phyloP scores from a whole-genome alignment of 1,140 invertebrate species.

The Macrotrachela quadricornifera region DNA sequence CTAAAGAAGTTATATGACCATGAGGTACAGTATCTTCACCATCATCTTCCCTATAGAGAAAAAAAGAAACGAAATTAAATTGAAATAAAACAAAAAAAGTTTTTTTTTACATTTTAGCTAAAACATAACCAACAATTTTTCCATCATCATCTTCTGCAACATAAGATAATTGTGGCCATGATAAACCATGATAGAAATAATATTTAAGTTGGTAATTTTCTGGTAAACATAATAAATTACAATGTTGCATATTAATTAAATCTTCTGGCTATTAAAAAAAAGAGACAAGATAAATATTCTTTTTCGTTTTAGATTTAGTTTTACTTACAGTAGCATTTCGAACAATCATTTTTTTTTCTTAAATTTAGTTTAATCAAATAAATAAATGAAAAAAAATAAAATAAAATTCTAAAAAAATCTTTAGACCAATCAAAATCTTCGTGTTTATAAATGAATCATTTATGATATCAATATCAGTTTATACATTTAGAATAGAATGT shows the following conservation, averaged over 20 bases:
- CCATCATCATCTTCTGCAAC: constrained; percentile 96
- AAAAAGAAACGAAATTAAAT: not conserved
- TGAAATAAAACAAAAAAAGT: not conserved
- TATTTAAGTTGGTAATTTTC: constrained; percentile 99
- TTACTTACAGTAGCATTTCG: too few relatives aligned
- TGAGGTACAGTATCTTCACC: constrained; percentile 85
- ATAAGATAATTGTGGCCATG: constrained; percentile 95
- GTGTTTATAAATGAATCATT: too few relatives aligned
- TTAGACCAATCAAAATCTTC: too few relatives aligned
- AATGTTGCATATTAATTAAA: constrained; percentile 97
- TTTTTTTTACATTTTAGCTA: constrained; percentile 68
- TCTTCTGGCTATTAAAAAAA: constrained; percentile 34
- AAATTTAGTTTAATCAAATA: too few relatives aligned
- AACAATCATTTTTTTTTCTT: too few relatives aligned
- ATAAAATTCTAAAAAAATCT: too few relatives aligned
- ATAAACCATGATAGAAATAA: constrained; percentile 93
- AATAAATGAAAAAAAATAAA: too few relatives aligned
- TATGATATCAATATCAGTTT: too few relatives aligned
- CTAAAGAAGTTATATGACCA: constrained; percentile 93
- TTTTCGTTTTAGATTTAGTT: too few relatives aligned
- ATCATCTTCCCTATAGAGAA: constrained; percentile 47
- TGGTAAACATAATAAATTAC: constrained; percentile 87
- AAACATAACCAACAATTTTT: constrained; percentile 81
- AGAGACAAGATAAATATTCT: too few relatives aligned
- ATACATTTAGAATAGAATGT: too few relatives aligned